A percentile compares a stretch with the other conserved stretches of the same genome.
These are phyloP conservation scores for Triplophysa siluroides DNA, from an alignment of 2,113 vertebrate species.

Conservation along the genomic window DNA sequence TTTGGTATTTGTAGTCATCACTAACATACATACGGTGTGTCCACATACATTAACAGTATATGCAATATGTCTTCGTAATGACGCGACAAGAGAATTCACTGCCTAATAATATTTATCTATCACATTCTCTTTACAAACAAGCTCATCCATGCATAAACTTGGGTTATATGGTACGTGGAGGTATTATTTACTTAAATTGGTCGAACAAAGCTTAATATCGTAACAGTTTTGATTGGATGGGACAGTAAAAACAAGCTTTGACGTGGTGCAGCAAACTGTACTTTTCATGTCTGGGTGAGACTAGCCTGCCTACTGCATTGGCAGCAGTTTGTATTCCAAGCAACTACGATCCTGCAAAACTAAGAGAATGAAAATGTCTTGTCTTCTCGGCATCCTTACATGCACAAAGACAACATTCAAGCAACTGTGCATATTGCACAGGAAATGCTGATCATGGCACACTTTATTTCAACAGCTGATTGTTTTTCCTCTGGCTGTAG, in stretches of 20 bases:
- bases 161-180: not conserved
- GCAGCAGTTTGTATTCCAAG: not conserved
- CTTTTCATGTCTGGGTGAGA: not conserved
- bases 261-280: constrained; percentile 3
- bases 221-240: too few relatives aligned
- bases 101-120: too few relatives aligned
- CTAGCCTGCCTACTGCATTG: not conserved
- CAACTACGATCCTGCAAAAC: not conserved
- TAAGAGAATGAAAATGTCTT: not conserved
- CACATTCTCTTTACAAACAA: not conserved
- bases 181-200: not conserved
- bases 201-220: too few relatives aligned
- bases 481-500: not conserved
- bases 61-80: not conserved
- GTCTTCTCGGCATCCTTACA: not conserved
- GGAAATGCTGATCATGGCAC: constrained; percentile 14
- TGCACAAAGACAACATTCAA: not conserved
- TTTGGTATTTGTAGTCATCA: not conserved
- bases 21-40: not conserved
- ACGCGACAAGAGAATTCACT: not conserved
- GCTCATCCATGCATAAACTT: not conserved
- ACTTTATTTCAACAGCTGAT: constrained; percentile 5
- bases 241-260: not conserved
- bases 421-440: not conserved
- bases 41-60: not conserved